These are phyloP conservation scores for Dicerorhinus sumatrensis DNA, from an alignment of 2,113 vertebrate genomes.

Conservation along the genomic window DNA sequence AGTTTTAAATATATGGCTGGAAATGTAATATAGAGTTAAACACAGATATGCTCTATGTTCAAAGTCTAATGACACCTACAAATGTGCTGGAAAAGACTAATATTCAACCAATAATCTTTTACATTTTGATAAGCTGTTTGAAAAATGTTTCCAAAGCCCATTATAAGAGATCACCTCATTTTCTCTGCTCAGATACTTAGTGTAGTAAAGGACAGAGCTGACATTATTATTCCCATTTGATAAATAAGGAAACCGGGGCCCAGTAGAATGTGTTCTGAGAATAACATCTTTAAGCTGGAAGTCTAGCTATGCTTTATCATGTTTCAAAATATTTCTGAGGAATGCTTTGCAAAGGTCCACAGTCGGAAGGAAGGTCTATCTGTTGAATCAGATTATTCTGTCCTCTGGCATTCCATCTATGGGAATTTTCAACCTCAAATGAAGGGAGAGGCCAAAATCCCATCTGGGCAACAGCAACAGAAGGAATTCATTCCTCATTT, in stretches of 20 bases:
- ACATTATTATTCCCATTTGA: background rate
- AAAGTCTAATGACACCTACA: background rate
- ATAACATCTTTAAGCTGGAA: background rate
- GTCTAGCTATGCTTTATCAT: background rate
- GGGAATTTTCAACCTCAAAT: constrained; percentile 21
- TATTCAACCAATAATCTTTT: constrained; percentile 1
- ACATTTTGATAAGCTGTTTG: constrained; percentile 22
- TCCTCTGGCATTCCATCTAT: background rate
- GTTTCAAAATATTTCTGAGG: background rate
- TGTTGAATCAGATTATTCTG: constrained; percentile 16
- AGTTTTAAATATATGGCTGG: background rate
- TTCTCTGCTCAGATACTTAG: background rate
- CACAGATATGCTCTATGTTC: background rate
- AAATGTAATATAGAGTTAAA: background rate
- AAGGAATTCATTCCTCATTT: background rate
- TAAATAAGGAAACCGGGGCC: background rate
- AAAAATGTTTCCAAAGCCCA: background rate
- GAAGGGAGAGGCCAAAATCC: background rate
- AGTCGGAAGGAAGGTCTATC: background rate
- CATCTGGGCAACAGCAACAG: background rate
- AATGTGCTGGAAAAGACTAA: background rate
- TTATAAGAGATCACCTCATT: background rate
- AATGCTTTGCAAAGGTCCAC: background rate
- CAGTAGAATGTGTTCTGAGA: background rate
- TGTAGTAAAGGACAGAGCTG: background rate